Evolutionary conservation across 2,888 invertebrate species (phyloP), one percentile per base, ranked within the genome.

Genomic region (Cylloceria caligata): DNA sequence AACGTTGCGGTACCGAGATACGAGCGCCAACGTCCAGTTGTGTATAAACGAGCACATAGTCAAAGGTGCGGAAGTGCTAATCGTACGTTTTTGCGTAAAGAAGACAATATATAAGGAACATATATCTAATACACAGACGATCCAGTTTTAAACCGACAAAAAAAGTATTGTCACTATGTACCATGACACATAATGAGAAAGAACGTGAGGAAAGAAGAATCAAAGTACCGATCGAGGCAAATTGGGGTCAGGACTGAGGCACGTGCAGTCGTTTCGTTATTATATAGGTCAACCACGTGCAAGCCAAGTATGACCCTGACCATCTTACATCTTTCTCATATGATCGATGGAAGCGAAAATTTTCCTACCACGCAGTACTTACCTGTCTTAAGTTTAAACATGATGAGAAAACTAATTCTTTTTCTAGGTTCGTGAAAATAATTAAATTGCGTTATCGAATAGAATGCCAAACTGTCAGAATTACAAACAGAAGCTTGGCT

Each of bases 1-100:
- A 24, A 49, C 60, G 73, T 80, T 77, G 85, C 79, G 77, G 84
- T 80, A 81, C 69, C 52, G 72, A 80, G 78, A 60, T 73, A 34
- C 72, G 47, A 52, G 49, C 24, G 16, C 24, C n/a, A 7, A 24
- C 30, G 24, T 55, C 55, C 55, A 55, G 21, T 55, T 55, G 55
- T 49, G 49, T 49, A 49, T 9, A 49, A 21, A 5, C 6, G 49
- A 49, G 49, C 19, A 21, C 9, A 49, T 49, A 19, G 21, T 49
- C 21, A 11, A 19, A 49, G 49, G 49, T 49, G 5, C 13, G 11
- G 21, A 49, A 49, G 21, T 21, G 21, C 49, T 49, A 9, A 21
- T 11, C 21, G 9, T 21, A 11, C 21, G 21, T 1, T 45, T n/a
- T n/a, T n/a, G 42, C 42, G 16, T 16, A 16, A 45, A 45, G 42